Percentiles rank a stretch among this genome's conserved stretches.
phyloP scores from a whole-genome alignment of 1,140 invertebrate species.

The Hyphantria cunea region DNA sequence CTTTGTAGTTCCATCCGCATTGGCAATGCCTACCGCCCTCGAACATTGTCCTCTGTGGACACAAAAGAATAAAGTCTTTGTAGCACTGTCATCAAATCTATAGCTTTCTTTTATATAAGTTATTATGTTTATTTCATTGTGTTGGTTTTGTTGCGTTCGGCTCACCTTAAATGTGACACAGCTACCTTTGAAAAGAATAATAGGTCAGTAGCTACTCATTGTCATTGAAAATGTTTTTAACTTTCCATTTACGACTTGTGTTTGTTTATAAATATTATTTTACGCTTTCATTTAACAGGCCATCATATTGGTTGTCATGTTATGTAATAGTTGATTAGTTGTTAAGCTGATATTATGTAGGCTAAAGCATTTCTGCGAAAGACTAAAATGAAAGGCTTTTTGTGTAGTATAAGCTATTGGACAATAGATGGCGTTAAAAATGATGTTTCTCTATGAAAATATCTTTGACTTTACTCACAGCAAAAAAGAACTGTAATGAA shows the following conservation, averaged over 20 bases:
- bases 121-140: constrained; percentile 23
- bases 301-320: background rate
- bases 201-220: background rate
- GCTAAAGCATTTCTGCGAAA: constrained; percentile 1
- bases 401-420: constrained; percentile 33
- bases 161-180: constrained; percentile 32
- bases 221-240: background rate
- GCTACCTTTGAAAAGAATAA: constrained; percentile 2
- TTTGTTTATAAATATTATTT: background rate
- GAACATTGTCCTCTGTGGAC: constrained; percentile 54
- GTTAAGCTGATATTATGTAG: background rate
- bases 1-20: background rate
- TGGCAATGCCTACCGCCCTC: constrained; percentile 42
- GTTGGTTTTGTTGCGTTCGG: constrained; percentile 32
- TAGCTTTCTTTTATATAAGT: constrained; percentile 13
- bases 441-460: background rate
- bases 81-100: constrained; percentile 32
- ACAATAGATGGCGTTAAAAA: constrained; percentile 44
- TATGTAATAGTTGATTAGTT: background rate
- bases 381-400: background rate
- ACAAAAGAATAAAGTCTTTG: constrained; percentile 58
- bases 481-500: too few relatives aligned
- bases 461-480: too few relatives aligned
- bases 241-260: background rate
- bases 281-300: background rate